Percentiles rank a stretch among this genome's conserved stretches.
These are phyloP conservation scores for Idaea aversata DNA, from an alignment of 2,888 invertebrate genomes.

Conservation along the genomic window DNA sequence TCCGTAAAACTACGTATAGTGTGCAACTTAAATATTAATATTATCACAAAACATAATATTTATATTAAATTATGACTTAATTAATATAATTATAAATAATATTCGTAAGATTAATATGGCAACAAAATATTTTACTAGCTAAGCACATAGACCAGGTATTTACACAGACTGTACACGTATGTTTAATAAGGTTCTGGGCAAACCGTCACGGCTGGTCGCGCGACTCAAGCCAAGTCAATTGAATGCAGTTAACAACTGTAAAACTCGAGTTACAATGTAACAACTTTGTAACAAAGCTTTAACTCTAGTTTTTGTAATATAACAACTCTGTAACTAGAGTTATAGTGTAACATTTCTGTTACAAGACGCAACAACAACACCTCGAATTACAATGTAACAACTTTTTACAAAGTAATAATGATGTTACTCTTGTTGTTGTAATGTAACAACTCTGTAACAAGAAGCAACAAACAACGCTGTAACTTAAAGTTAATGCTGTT, in stretches of 20 bases:
- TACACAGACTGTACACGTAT: slow-evolving; percentile 43
- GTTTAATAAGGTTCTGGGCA: slow-evolving; percentile 2
- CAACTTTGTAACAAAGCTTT: not conserved
- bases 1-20: slow-evolving; percentile 5
- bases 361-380: not conserved
- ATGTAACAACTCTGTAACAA: not conserved
- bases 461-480: not conserved
- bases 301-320: not conserved
- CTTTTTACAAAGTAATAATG: not conserved
- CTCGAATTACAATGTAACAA: no score
- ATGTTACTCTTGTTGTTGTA: not conserved
- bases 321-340: not conserved
- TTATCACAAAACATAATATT: slow-evolving; percentile 75
- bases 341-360: not conserved
- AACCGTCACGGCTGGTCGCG: not conserved
- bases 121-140: slow-evolving; percentile 77
- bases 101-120: slow-evolving; percentile 79
- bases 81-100: slow-evolving; percentile 66
- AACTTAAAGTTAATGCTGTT: not conserved
- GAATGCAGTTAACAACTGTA: not conserved
- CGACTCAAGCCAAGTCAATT: not conserved
- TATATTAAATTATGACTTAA: slow-evolving; percentile 73
- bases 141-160: slow-evolving; percentile 75
- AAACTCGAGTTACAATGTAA: not conserved
- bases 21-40: slow-evolving; percentile 52